A percentile compares a stretch with the other conserved stretches of the same genome.
These are phyloP conservation scores for Drosophila micromelanica DNA, from an alignment of 1,140 invertebrate genomes.

Conservation along the genomic window DNA sequence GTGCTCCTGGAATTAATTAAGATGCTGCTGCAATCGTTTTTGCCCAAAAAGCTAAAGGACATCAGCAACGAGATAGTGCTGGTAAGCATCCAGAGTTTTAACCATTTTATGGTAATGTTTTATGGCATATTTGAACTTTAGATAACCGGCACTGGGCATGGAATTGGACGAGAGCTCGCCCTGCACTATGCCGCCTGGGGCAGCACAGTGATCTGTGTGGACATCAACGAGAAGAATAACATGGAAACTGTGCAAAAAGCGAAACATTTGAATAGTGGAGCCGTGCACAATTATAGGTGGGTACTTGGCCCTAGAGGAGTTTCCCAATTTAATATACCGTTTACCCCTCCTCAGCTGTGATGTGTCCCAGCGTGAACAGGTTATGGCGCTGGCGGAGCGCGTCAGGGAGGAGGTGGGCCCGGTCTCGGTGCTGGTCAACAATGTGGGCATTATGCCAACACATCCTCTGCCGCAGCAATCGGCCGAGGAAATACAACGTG, in stretches of 20 bases:
- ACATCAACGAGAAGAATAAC: slow-evolving; percentile 91
- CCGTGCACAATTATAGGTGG: slow-evolving; percentile 86
- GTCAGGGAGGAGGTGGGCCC: slow-evolving; percentile 88
- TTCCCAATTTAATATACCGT: neutral
- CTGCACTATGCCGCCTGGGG: slow-evolving; percentile 91
- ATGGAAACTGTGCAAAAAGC: slow-evolving; percentile 88
- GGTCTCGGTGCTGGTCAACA: slow-evolving; percentile 89
- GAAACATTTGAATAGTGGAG: slow-evolving; percentile 84
- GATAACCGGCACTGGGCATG: slow-evolving; percentile 95
- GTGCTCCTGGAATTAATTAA: slow-evolving; percentile 61
- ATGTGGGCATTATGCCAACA: slow-evolving; percentile 92
- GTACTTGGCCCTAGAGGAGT: neutral
- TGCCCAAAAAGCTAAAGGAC: slow-evolving; percentile 85
- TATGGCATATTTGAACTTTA: slow-evolving; percentile 76
- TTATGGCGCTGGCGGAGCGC: slow-evolving; percentile 86
- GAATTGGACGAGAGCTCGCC: slow-evolving; percentile 94
- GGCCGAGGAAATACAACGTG: slow-evolving; percentile 86
- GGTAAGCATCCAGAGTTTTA: slow-evolving; percentile 84
- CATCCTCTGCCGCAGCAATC: slow-evolving; percentile 87
- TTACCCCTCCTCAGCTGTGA: slow-evolving; percentile 87
- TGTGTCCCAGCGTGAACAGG: slow-evolving; percentile 87
- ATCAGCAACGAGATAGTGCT: slow-evolving; percentile 88
- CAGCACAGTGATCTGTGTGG: slow-evolving; percentile 93
- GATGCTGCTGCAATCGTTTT: slow-evolving; percentile 30
- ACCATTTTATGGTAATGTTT: neutral